phyloP scores from a whole-genome alignment of 1,140 invertebrate genomes.

The Chrysomallon squamiferum region DNA sequence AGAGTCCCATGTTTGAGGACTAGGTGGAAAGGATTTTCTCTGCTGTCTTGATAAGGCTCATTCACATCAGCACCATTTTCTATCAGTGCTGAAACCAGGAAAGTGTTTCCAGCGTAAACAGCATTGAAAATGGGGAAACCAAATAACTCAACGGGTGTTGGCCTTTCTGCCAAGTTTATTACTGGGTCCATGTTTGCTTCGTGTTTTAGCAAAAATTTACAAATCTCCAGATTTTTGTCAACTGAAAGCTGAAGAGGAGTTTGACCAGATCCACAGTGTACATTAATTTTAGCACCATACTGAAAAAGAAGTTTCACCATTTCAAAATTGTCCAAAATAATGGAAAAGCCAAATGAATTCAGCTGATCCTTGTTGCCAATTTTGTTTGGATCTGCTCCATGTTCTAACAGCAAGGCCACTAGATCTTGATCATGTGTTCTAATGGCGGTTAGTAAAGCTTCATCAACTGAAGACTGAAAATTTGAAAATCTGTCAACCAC shows the following conservation, averaged over 20 bases:
- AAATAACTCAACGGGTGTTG: constrained; percentile 14
- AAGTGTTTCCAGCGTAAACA: constrained; percentile 20
- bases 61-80: constrained; percentile 33
- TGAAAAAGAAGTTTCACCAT: constrained; percentile 31
- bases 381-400: constrained; percentile 25
- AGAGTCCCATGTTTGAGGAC: too few species aligned
- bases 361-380: constrained; percentile 14
- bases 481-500: not conserved
- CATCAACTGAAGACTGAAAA: constrained; percentile 17
- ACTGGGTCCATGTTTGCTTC: constrained; percentile 29
- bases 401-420: constrained; percentile 17
- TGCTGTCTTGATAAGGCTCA: constrained; percentile 17
- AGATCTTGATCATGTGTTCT: constrained; percentile 22
- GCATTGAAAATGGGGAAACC: constrained; percentile 26
- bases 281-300: constrained; percentile 28
- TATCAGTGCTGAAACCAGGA: constrained; percentile 24
- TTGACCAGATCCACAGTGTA: constrained; percentile 21
- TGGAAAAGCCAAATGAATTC: constrained; percentile 30
- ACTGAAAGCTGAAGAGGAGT: constrained; percentile 36
- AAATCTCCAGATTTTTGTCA: constrained; percentile 28
- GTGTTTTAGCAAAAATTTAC: constrained; percentile 27
- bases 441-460: constrained; percentile 21
- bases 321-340: constrained; percentile 28
- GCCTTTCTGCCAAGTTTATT: constrained; percentile 13
- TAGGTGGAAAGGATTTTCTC: constrained; percentile 25